Conservation (phyloP, 2,797 vertebrate genomes). For the Aplochiton taeniatus region DNA sequence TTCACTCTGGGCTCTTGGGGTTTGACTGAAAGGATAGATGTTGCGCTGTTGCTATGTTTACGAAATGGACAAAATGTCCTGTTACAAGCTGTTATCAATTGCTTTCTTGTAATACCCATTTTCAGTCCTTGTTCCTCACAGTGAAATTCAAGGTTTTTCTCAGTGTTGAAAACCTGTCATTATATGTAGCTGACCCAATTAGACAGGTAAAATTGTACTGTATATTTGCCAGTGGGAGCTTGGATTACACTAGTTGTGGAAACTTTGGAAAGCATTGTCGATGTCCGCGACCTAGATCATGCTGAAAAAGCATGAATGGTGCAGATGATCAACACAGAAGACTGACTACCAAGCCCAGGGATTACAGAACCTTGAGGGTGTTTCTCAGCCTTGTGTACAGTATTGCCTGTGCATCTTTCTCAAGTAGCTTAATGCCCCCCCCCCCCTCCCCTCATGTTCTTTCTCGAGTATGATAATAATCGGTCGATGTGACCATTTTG, state of each 20-base stretch:
- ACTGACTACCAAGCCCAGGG: constrained; percentile 73
- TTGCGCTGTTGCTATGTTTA: no score
- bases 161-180: no score
- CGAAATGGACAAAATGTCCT: no score
- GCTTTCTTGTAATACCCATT: no score
- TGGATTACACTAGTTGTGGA: constrained; percentile 19
- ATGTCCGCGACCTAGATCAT: constrained; percentile 63
- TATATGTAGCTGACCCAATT: constrained; percentile 4
- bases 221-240: constrained; percentile 2
- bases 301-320: constrained; percentile 70
- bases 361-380: constrained; percentile 59
- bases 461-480: constrained; percentile 64
- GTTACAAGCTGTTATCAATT: no score
- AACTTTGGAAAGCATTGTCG: constrained; percentile 39
- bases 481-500: constrained; percentile 64
- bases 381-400: constrained; percentile 58
- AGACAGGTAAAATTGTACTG: constrained; percentile 13
- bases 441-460: constrained; percentile 58
- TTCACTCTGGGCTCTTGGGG: constrained; percentile 4
- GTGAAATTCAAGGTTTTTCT: not conserved
- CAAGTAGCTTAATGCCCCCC: constrained; percentile 49
- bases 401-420: constrained; percentile 54
- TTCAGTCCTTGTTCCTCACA: not conserved
- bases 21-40: not conserved
- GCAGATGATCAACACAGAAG: constrained; percentile 73